Evolutionary conservation across 2,888 invertebrate genomes (phyloP).

Genomic region (Myopa testacea): DNA sequence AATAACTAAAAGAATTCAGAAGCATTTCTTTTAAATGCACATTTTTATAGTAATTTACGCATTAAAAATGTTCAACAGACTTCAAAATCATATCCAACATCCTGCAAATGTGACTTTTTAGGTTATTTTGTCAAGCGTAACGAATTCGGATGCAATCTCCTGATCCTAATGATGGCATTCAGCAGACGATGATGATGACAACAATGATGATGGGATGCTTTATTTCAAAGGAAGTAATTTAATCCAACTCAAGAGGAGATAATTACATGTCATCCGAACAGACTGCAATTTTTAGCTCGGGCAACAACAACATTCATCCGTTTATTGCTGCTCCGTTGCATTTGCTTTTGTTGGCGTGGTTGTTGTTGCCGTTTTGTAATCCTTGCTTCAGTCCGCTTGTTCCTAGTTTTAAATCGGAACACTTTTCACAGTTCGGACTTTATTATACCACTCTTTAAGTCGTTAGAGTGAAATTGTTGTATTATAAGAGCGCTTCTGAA

Average conservation of each 20-base stretch:
- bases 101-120: not conserved
- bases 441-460: not conserved
- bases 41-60: no score
- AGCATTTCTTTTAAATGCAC: no score
- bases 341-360: not conserved
- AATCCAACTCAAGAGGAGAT: conserved; percentile 19
- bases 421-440: not conserved
- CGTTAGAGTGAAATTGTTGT: not conserved
- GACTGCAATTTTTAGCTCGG: not conserved
- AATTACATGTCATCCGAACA: conserved; percentile 11
- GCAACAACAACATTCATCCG: not conserved
- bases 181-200: not conserved
- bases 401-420: not conserved
- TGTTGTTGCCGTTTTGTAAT: not conserved
- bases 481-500: not conserved
- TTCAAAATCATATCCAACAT: not conserved
- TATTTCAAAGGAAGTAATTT: conserved; percentile 10
- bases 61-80: no score
- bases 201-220: conserved; percentile 1
- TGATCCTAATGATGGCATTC: not conserved
- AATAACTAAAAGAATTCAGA: no score
- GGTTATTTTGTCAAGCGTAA: not conserved
- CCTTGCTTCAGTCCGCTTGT: not conserved
- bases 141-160: not conserved
- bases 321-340: not conserved